These are phyloP conservation scores for Zophobas morio DNA, from an alignment of 1,140 invertebrate species.

Conservation along the genomic window DNA sequence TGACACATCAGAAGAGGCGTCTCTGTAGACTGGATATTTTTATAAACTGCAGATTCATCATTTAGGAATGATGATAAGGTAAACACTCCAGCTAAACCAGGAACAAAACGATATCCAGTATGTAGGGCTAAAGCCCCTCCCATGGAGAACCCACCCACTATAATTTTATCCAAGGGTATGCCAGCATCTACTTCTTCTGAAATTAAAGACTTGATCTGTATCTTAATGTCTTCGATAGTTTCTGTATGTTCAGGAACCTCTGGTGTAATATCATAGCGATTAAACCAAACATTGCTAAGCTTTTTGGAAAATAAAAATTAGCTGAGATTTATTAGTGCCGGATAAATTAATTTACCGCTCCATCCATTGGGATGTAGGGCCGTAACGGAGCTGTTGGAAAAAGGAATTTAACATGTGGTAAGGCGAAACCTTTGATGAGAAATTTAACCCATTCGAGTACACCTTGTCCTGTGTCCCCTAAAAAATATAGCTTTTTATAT, in stretches of 20 bases:
- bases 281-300: slow-evolving; percentile 80
- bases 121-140: slow-evolving; percentile 81
- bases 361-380: slow-evolving; percentile 76
- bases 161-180: slow-evolving; percentile 76
- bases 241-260: slow-evolving; percentile 74
- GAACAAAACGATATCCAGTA: slow-evolving; percentile 74
- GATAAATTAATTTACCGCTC: slow-evolving; percentile 66
- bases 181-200: slow-evolving; percentile 75
- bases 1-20: slow-evolving; percentile 69
- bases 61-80: slow-evolving; percentile 82
- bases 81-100: slow-evolving; percentile 78
- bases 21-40: slow-evolving; percentile 48
- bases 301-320: slow-evolving; percentile 60
- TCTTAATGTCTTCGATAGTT: slow-evolving; percentile 73
- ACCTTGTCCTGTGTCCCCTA: slow-evolving; percentile 76
- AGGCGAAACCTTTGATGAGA: slow-evolving; percentile 73
- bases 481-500: slow-evolving; percentile 55
- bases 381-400: slow-evolving; percentile 81
- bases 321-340: not conserved
- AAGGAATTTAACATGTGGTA: slow-evolving; percentile 79
- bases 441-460: slow-evolving; percentile 77
- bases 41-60: slow-evolving; percentile 76
- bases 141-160: slow-evolving; percentile 85
- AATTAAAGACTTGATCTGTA: slow-evolving; percentile 73
- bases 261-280: slow-evolving; percentile 73